Evolutionary conservation across 2,888 invertebrate species (phyloP).

Genomic region (Hecatera dysodea): DNA sequence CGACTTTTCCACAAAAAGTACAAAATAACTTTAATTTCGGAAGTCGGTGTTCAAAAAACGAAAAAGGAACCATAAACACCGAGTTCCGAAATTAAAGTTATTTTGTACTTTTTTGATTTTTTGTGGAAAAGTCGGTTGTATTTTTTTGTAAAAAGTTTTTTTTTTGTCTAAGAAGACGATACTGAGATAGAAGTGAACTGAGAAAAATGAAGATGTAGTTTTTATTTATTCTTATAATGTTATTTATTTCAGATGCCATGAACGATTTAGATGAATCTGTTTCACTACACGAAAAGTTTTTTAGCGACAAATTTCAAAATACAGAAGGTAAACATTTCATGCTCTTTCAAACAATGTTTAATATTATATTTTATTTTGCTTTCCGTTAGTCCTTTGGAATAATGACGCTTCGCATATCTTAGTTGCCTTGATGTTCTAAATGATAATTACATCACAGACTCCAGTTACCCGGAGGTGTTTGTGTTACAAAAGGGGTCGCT

Average conservation of each 20-base stretch:
- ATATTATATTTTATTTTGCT: not conserved
- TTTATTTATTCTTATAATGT: not conserved
- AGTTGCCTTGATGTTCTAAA: not conserved
- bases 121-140: too few relatives aligned
- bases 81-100: too few relatives aligned
- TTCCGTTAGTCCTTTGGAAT: not conserved
- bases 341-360: not conserved
- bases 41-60: too few relatives aligned
- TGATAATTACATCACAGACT: slow-evolving; percentile 2
- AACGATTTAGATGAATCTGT: not conserved
- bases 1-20: too few relatives aligned
- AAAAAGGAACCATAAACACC: too few relatives aligned
- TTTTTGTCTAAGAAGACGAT: too few relatives aligned
- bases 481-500: slow-evolving; percentile 35
- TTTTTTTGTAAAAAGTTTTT: too few relatives aligned
- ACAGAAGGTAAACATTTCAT: not conserved
- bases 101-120: too few relatives aligned
- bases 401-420: not conserved
- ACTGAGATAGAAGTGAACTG: too few relatives aligned
- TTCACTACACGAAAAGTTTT: not conserved
- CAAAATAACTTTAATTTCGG: too few relatives aligned
- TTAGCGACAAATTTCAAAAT: not conserved
- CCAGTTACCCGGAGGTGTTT: slow-evolving; percentile 24
- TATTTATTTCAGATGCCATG: slow-evolving; percentile 4
- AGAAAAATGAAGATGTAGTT: too few relatives aligned